Evolutionary conservation across 2,888 invertebrate genomes (phyloP).

Genomic region (Macrophya alboannulata): DNA sequence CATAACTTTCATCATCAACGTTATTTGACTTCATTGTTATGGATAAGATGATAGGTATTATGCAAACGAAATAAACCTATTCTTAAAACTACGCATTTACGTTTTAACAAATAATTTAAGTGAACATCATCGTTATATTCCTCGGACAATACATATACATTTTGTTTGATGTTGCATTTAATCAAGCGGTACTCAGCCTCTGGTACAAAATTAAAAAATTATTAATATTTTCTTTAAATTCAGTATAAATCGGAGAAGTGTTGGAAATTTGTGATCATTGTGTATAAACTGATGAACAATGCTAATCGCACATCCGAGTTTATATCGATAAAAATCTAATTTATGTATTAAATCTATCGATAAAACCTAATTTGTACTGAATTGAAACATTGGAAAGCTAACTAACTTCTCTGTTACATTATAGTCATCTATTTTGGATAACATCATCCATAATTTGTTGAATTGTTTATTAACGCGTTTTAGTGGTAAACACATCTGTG

Average conservation of each 20-base stretch:
- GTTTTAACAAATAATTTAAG: background rate
- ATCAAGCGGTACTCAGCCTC: background rate
- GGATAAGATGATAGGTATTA: background rate
- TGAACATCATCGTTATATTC: constrained; percentile 9
- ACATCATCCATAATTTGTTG: background rate
- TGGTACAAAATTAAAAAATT: background rate
- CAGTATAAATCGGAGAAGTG: background rate
- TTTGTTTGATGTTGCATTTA: constrained; percentile 32
- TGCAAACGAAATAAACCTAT: background rate
- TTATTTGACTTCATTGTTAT: background rate
- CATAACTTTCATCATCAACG: background rate
- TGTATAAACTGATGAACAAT: constrained; percentile 2
- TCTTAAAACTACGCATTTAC: background rate
- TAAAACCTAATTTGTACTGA: background rate
- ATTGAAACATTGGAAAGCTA: background rate
- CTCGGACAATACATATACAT: background rate
- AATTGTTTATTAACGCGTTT: constrained; percentile 22
- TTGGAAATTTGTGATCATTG: background rate
- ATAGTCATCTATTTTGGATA: constrained; percentile 12
- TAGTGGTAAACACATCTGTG: constrained; percentile 42
- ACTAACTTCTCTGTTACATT: background rate
- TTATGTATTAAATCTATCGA: background rate
- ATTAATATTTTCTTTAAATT: background rate
- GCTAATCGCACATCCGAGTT: background rate
- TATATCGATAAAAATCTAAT: background rate